A percentile compares a stretch with the other conserved stretches of the same genome.
phyloP scores from a whole-genome alignment of 1,140 invertebrate species.

The Drosophila kohkoa region DNA sequence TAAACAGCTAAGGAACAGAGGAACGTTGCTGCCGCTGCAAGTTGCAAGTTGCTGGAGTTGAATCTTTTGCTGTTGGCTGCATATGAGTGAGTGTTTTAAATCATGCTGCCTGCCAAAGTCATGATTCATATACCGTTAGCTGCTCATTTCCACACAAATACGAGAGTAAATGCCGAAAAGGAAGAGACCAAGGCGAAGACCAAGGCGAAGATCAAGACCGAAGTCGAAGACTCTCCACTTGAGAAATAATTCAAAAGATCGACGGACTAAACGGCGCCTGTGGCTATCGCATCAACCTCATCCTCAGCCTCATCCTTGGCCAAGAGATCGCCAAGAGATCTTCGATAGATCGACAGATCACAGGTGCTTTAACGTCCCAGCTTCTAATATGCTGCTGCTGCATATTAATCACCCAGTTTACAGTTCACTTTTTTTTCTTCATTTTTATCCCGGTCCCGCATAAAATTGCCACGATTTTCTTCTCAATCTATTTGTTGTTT shows the following conservation, averaged over 20 bases:
- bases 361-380: neutral
- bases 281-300: constrained; percentile 1
- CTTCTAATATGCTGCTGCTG: no score
- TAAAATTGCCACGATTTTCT: neutral
- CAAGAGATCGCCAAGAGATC: neutral
- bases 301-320: neutral
- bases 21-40: constrained; percentile 17
- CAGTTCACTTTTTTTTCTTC: neutral
- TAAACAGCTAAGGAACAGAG: constrained; percentile 61
- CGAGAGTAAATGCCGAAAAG: constrained; percentile 70
- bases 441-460: no score
- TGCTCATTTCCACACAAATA: constrained; percentile 84
- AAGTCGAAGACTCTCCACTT: constrained; percentile 47
- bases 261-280: constrained; percentile 63
- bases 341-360: neutral
- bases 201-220: constrained; percentile 1
- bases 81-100: constrained; percentile 82
- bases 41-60: constrained; percentile 1
- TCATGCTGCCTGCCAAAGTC: constrained; percentile 84
- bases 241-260: constrained; percentile 61
- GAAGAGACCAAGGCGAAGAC: constrained; percentile 39
- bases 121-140: constrained; percentile 84
- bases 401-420: constrained; percentile 2
- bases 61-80: constrained; percentile 18
- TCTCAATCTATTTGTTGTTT: neutral